Percentiles rank a stretch among this genome's conserved stretches.
Evolutionary conservation across 1,140 invertebrate genomes (phyloP).

Genomic region (Colletes gigas): DNA sequence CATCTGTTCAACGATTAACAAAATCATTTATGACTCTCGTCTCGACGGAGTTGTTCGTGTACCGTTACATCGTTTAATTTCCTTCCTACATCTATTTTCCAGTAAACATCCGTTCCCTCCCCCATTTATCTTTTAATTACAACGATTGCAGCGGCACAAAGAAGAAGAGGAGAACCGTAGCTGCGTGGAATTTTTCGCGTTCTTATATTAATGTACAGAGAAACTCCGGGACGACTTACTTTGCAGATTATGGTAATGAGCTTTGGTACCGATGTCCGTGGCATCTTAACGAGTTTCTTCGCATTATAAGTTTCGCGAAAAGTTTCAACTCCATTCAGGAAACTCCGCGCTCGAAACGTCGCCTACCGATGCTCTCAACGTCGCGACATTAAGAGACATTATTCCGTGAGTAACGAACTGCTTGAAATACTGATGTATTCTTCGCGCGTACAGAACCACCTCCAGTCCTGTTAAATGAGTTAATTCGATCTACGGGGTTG

Average conservation of each 20-base stretch:
- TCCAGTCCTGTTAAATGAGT: conserved; percentile 52
- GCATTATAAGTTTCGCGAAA: conserved; percentile 61
- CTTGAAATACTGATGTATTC: conserved; percentile 39
- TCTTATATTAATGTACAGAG: conserved; percentile 43
- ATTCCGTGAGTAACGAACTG: conserved; percentile 38
- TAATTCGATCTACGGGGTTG: conserved; percentile 41
- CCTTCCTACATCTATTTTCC: not conserved
- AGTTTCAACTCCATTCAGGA: conserved; percentile 56
- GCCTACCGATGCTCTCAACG: conserved; percentile 55
- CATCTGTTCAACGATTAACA: too few relatives aligned
- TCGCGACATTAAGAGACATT: conserved; percentile 58
- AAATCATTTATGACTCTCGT: too few relatives aligned
- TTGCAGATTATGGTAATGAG: conserved; percentile 65
- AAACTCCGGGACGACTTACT: conserved; percentile 39
- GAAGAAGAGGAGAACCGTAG: not conserved
- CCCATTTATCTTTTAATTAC: not conserved
- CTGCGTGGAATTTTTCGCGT: conserved; percentile 28
- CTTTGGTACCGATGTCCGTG: conserved; percentile 56
- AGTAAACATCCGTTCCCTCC: not conserved
- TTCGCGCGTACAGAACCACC: conserved; percentile 22
- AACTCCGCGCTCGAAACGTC: conserved; percentile 47
- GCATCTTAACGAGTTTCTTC: conserved; percentile 61
- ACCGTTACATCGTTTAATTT: not conserved
- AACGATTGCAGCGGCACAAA: not conserved
- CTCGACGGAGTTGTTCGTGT: too few relatives aligned